Evolutionary conservation across 2,888 invertebrate species (phyloP).

Genomic region (Noctua janthe): DNA sequence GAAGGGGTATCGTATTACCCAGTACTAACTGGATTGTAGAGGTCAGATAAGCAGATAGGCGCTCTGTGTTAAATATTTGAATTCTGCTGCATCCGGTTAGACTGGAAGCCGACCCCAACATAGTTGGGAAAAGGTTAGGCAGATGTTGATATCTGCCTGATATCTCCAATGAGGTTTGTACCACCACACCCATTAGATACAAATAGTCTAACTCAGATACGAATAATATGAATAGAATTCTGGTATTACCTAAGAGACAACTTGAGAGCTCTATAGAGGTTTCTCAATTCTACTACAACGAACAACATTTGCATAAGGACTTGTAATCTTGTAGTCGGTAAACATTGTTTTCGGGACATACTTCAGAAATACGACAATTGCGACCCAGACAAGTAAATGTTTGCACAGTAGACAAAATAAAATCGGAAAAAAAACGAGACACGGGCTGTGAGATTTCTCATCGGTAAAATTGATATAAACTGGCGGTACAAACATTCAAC

Average conservation of each 20-base stretch:
- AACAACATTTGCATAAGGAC: conserved; percentile 29
- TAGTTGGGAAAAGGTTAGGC: too few relatives aligned
- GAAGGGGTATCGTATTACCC: too few relatives aligned
- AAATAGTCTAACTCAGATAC: neutral
- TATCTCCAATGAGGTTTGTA: neutral
- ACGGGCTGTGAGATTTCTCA: neutral
- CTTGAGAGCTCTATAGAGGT: neutral
- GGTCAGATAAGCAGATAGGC: too few relatives aligned
- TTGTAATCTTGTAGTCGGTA: neutral
- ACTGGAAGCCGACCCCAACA: too few relatives aligned
- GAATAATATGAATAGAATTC: neutral
- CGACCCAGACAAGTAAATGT: neutral
- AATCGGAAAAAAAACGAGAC: neutral
- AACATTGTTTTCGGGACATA: neutral
- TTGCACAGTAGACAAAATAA: neutral
- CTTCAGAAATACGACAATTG: neutral
- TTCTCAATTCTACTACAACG: conserved; percentile 1
- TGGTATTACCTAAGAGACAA: neutral
- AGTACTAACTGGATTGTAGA: too few relatives aligned
- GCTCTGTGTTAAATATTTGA: too few relatives aligned
- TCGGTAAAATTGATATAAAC: neutral
- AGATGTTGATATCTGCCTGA: neutral
- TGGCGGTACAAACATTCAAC: neutral
- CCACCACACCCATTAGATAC: neutral
- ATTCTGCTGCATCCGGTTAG: too few relatives aligned